phyloP scores from a whole-genome alignment of 2,797 vertebrate species.

The Dryobates pubescens region DNA sequence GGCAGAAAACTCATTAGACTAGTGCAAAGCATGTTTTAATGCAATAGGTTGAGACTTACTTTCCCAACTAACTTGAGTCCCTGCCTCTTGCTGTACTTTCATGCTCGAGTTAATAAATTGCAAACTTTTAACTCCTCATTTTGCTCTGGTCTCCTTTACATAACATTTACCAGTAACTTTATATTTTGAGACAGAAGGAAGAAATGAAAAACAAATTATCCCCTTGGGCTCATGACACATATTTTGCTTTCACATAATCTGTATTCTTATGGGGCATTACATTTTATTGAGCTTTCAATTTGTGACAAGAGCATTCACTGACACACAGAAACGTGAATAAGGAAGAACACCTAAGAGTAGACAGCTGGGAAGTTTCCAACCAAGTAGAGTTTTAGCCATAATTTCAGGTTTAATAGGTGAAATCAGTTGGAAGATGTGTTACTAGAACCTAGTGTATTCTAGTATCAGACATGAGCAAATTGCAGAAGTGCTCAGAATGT shows the following conservation, averaged over 20 bases:
- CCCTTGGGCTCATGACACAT: constrained; percentile 63
- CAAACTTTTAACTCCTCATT: constrained; percentile 52
- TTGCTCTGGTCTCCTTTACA: constrained; percentile 68
- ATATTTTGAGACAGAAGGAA: constrained; percentile 61
- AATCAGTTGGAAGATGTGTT: neutral
- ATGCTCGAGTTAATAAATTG: constrained; percentile 73
- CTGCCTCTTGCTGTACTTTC: constrained; percentile 70
- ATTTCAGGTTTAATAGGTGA: neutral
- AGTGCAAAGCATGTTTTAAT: constrained; percentile 70
- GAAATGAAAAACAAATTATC: constrained; percentile 71
- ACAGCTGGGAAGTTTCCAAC: neutral
- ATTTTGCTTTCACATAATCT: constrained; percentile 47
- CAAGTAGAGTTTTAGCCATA: neutral
- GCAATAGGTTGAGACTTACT: constrained; percentile 69
- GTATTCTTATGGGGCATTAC: constrained; percentile 25
- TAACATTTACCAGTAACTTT: constrained; percentile 56
- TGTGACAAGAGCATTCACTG: constrained; percentile 41
- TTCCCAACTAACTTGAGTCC: constrained; percentile 58
- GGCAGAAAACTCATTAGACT: constrained; percentile 78
- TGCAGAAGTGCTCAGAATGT: neutral
- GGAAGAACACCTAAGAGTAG: constrained; percentile 3
- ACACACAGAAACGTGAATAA: constrained; percentile 15
- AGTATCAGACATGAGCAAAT: neutral
- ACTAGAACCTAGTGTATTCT: neutral
- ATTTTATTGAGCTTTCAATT: constrained; percentile 58